phyloP scores from a whole-genome alignment of 2,797 vertebrate species.

The Chelon auratus region DNA sequence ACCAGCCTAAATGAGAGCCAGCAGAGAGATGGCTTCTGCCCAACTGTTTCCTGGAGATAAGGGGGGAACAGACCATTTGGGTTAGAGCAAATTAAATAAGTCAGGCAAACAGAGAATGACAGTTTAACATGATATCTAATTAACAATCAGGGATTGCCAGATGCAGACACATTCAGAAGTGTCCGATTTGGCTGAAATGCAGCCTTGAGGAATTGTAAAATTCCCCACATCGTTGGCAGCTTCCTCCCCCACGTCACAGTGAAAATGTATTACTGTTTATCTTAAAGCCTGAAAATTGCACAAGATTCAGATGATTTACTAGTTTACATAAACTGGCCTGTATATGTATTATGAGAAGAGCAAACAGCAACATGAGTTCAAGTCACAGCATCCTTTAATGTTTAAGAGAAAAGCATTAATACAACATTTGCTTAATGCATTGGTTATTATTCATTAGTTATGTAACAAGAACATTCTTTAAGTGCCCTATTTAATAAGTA shows the following conservation, averaged over 20 bases:
- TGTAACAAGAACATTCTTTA: not conserved
- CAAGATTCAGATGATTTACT: not conserved
- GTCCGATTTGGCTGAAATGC: constrained; percentile 55
- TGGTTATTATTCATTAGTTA: constrained; percentile 1
- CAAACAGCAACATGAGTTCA: not conserved
- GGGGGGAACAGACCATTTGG: constrained; percentile 64
- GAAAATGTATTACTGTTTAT: not conserved
- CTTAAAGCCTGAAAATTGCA: not conserved
- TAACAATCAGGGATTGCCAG: constrained; percentile 73
- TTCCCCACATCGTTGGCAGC: constrained; percentile 22
- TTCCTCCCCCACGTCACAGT: not conserved
- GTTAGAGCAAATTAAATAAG: constrained; percentile 75
- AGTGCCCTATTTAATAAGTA: constrained; percentile 12
- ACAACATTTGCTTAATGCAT: not conserved
- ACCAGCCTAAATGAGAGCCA: constrained; percentile 64
- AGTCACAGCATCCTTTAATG: not conserved
- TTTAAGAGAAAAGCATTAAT: too few species aligned
- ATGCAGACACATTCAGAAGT: constrained; percentile 51
- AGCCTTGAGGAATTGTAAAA: constrained; percentile 22
- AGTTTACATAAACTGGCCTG: not conserved
- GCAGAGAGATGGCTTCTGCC: constrained; percentile 73
- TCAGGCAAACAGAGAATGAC: constrained; percentile 64
- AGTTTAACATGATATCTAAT: constrained; percentile 76
- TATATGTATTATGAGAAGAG: not conserved
- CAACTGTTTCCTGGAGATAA: constrained; percentile 84